Evolutionary conservation across 2,888 invertebrate genomes (phyloP).

Genomic region (Ochropleura leucogaster): DNA sequence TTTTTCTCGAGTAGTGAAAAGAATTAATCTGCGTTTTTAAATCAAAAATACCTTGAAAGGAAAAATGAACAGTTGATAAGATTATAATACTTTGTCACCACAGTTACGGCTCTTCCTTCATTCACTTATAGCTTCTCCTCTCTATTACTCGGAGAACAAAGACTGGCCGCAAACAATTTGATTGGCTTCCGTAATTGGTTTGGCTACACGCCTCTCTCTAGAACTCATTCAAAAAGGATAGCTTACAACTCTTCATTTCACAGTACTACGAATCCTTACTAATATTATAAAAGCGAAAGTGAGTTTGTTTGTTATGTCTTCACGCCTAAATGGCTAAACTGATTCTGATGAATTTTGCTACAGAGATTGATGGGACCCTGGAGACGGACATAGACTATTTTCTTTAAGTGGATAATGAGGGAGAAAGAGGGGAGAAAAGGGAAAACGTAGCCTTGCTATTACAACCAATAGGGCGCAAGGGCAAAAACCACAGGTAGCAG

Average conservation of each 20-base stretch:
- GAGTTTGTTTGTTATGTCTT: too few relatives aligned
- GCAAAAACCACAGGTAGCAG: too few relatives aligned
- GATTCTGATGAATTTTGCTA: too few relatives aligned
- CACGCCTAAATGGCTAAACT: too few relatives aligned
- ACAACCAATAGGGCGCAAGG: too few relatives aligned
- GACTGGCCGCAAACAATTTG: slow-evolving; percentile 29
- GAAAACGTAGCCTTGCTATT: too few relatives aligned
- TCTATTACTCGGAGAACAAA: slow-evolving; percentile 15
- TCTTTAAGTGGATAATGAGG: too few relatives aligned
- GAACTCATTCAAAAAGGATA: slow-evolving; percentile 14
- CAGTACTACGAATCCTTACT: slow-evolving; percentile 4
- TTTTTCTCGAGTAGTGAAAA: background rate
- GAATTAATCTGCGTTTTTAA: too few relatives aligned
- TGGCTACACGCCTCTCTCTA: slow-evolving; percentile 11
- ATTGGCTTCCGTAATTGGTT: slow-evolving; percentile 41
- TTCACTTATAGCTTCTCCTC: background rate
- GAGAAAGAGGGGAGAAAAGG: too few relatives aligned
- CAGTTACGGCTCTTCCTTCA: background rate
- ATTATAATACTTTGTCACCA: background rate
- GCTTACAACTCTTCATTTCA: background rate
- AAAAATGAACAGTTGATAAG: background rate
- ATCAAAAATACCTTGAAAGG: background rate
- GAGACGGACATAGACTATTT: too few relatives aligned
- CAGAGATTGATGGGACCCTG: too few relatives aligned
- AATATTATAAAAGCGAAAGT: too few relatives aligned